Evolutionary conservation across 1,140 invertebrate genomes (phyloP), one percentile per base, ranked within the genome.

Genomic region (Augochlora pura): DNA sequence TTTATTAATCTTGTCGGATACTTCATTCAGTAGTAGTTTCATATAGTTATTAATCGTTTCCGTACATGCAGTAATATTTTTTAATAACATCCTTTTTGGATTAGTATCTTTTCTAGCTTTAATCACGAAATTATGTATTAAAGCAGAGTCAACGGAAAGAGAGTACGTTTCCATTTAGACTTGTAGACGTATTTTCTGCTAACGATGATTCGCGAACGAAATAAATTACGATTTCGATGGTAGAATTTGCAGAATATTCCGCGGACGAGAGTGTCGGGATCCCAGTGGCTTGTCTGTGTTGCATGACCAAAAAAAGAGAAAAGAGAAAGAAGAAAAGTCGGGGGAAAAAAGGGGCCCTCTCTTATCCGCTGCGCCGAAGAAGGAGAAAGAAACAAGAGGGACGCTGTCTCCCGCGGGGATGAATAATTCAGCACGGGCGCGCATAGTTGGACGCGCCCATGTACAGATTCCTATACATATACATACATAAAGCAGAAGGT

Each of bases 361-460:
- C 54, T 57, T 57, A 5, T 65, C 16, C 46, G 32, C 25, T 64
- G 63, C n/a, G 18, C 42, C 21, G 46, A 25, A 74, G 67, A 80
- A 57, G 57, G 59, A 75, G 70, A 72, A 75, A 77, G 57, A 79
- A 71, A 68, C 68, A 65, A 81, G 66, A 81, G 80, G 70, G 57
- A 79, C 46, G 54, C 49, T 81, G 75, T 79, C 69, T 81, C 69
- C 52, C 59, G 62, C 60, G 75, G 74, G 81, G 84, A 92, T 92
- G 90, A 92, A 92, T 92, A 89, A 92, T 92, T 92, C 90, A 92
- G 83, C 54, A 86, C 87, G 82, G 67, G 84, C 74, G 83, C 80
- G 84, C 79, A 89, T 90, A 91, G 89, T 91, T 88, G 90, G 90
- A 91, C 91, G 91, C 91, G 81, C 91, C 91, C 90, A 92, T 90